Percentiles rank a stretch among this genome's conserved stretches.
phyloP scores from a whole-genome alignment of 2,888 invertebrate genomes.

The Eupsilia transversa region DNA sequence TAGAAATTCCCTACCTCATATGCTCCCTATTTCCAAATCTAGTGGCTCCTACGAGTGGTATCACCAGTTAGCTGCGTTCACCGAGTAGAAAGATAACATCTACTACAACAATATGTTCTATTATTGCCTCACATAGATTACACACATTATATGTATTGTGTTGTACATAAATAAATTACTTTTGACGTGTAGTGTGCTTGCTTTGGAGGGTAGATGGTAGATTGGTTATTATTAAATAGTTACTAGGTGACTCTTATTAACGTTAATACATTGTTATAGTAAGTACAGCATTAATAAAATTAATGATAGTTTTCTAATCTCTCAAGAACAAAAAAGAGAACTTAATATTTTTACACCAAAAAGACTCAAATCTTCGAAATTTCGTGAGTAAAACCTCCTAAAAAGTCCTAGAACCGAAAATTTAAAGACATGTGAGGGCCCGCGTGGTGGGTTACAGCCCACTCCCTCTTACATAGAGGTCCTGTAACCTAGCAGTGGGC shows the following conservation, averaged over 20 bases:
- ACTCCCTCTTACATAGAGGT: no score
- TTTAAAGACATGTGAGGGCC: no score
- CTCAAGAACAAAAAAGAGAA: not conserved
- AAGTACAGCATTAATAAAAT: not conserved
- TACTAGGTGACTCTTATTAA: no score
- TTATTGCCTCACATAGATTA: constrained; percentile 75
- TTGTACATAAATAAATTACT: constrained; percentile 74
- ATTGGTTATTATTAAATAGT: constrained; percentile 34
- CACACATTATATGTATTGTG: constrained; percentile 74
- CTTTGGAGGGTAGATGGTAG: constrained; percentile 65
- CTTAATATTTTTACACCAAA: not conserved
- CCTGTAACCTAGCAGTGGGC: no score
- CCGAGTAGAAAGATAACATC: constrained; percentile 87
- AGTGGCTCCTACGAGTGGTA: constrained; percentile 76
- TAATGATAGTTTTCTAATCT: not conserved
- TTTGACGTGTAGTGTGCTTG: constrained; percentile 73
- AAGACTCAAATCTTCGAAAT: not conserved
- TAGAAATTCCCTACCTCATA: constrained; percentile 17
- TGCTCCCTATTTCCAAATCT: constrained; percentile 69
- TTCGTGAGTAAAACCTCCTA: no score
- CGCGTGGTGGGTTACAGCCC: no score
- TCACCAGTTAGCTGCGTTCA: constrained; percentile 81
- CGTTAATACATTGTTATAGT: no score
- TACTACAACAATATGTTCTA: constrained; percentile 82
- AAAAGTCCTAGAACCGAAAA: no score